These are phyloP conservation scores for Carcina quercana DNA, from an alignment of 2,888 invertebrate genomes.

Conservation along the genomic window DNA sequence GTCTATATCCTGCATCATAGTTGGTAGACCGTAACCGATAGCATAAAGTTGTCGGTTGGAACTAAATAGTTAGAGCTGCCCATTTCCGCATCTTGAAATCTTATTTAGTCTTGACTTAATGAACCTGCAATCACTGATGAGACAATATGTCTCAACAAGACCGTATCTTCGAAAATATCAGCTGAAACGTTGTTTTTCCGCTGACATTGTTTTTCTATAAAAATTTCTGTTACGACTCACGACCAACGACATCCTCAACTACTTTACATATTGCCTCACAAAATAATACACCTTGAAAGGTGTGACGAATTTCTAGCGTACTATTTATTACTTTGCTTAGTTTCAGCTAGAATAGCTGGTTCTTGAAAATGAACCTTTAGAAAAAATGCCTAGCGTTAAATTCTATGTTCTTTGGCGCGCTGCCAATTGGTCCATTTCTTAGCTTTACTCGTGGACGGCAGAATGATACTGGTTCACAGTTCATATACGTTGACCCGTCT, in stretches of 20 bases:
- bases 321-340: slow-evolving; percentile 38
- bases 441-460: slow-evolving; percentile 39
- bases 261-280: slow-evolving; percentile 54
- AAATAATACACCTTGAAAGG: slow-evolving; percentile 51
- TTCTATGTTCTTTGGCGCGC: slow-evolving; percentile 37
- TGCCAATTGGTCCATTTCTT: slow-evolving; percentile 64
- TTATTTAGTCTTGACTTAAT: slow-evolving; percentile 26
- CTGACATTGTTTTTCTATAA: slow-evolving; percentile 25
- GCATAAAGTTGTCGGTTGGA: slow-evolving; percentile 39
- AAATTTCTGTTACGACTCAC: slow-evolving; percentile 35
- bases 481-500: slow-evolving; percentile 58
- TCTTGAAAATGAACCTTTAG: slow-evolving; percentile 38
- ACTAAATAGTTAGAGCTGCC: slow-evolving; percentile 34
- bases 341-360: slow-evolving; percentile 29
- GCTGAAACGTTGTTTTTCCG: slow-evolving; percentile 25
- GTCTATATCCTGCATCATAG: slow-evolving; percentile 37
- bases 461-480: slow-evolving; percentile 64
- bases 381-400: slow-evolving; percentile 35
- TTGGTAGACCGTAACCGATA: slow-evolving; percentile 44
- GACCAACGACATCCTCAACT: slow-evolving; percentile 39
- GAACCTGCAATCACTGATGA: slow-evolving; percentile 2
- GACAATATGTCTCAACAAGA: slow-evolving; percentile 2
- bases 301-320: slow-evolving; percentile 53
- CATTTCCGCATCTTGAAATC: slow-evolving; percentile 57
- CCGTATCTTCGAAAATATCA: slow-evolving; percentile 12